Evolutionary conservation across 2,113 vertebrate species (phyloP).

Genomic region (Lepisosteus osseus): DNA sequence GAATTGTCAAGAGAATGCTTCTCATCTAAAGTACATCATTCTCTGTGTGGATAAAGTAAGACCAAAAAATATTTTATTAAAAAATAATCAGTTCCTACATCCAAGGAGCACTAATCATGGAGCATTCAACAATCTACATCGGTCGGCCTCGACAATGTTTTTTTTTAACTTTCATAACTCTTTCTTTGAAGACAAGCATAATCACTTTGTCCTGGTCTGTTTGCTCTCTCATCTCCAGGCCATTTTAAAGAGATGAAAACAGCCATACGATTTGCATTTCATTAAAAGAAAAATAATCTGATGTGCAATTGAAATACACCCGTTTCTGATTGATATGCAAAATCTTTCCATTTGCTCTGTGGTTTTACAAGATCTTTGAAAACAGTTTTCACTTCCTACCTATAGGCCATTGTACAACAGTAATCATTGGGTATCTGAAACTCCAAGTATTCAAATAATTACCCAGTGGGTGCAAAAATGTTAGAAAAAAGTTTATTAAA

Average conservation of each 20-base stretch:
- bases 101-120: no score
- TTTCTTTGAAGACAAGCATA: neutral
- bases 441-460: constrained; percentile 24
- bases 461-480: constrained; percentile 13
- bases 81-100: no score
- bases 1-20: no score
- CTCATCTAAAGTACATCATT: no score
- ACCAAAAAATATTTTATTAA: no score
- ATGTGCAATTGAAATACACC: constrained; percentile 7
- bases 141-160: no score
- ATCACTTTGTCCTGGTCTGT: neutral
- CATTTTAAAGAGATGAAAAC: constrained; percentile 1
- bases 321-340: constrained; percentile 12
- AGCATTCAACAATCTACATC: no score
- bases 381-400: constrained; percentile 9
- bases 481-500: constrained; percentile 8
- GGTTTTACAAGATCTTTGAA: constrained; percentile 8
- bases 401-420: neutral
- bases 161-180: neutral
- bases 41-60: no score
- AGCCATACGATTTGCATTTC: neutral
- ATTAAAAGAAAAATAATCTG: neutral
- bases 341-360: neutral
- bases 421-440: constrained; percentile 10
- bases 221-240: neutral